phyloP scores from a whole-genome alignment of 2,888 invertebrate genomes.

The Cataglyphis rosenhaueri region DNA sequence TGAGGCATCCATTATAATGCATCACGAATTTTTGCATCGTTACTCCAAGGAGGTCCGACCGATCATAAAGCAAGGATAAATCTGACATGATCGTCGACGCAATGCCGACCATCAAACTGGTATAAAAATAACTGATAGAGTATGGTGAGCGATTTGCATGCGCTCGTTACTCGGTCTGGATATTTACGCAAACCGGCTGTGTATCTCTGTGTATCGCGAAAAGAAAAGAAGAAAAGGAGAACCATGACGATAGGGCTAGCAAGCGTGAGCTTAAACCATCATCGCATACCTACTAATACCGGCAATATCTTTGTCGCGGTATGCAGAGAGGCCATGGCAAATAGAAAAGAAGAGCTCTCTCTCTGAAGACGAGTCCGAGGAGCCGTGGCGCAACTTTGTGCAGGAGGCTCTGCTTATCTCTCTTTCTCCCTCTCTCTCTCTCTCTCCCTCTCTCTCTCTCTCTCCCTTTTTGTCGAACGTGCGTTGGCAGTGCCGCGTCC shows the following conservation, averaged over 20 bases:
- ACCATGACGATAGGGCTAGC: slow-evolving; percentile 37
- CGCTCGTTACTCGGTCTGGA: slow-evolving; percentile 67
- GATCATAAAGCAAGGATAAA: slow-evolving; percentile 62
- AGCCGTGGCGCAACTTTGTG: slow-evolving; percentile 65
- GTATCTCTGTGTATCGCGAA: slow-evolving; percentile 18
- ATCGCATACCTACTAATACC: slow-evolving; percentile 69
- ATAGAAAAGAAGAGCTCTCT: slow-evolving; percentile 3
- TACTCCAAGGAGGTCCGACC: slow-evolving; percentile 52
- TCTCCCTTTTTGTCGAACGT: slow-evolving; percentile 36
- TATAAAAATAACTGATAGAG: slow-evolving; percentile 75
- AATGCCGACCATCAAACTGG: slow-evolving; percentile 63
- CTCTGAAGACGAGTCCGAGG: slow-evolving; percentile 38
- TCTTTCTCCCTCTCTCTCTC: background rate
- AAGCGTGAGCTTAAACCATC: slow-evolving; percentile 60
- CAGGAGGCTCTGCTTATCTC: slow-evolving; percentile 15
- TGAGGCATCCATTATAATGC: slow-evolving; percentile 66
- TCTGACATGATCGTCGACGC: slow-evolving; percentile 57
- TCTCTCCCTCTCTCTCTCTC: slow-evolving; percentile 3
- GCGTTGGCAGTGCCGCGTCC: slow-evolving; percentile 57
- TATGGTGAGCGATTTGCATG: slow-evolving; percentile 73
- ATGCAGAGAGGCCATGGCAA: slow-evolving; percentile 40
- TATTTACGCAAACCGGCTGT: slow-evolving; percentile 17
- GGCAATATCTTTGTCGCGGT: slow-evolving; percentile 70
- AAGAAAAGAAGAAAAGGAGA: slow-evolving; percentile 12
- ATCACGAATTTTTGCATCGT: slow-evolving; percentile 63